A percentile compares a stretch with the other conserved stretches of the same genome.
Evolutionary conservation across 2,797 vertebrate species (phyloP).

Genomic region (Carapus acus): DNA sequence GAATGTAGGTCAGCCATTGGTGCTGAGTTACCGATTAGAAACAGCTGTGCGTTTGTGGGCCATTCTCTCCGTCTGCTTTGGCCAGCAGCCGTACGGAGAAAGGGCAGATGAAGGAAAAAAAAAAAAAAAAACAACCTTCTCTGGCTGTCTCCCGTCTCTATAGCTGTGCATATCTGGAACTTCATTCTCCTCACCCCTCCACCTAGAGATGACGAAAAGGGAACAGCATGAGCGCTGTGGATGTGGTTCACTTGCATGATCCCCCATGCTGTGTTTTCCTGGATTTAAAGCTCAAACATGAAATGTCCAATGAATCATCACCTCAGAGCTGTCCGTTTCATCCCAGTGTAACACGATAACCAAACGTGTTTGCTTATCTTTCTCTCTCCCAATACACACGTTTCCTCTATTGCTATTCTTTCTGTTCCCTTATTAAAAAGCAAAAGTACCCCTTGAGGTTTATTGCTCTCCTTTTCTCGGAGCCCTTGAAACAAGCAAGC

Average conservation of each 20-base stretch:
- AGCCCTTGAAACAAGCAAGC: conserved; percentile 25
- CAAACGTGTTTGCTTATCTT: conserved; percentile 15
- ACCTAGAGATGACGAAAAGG: conserved; percentile 37
- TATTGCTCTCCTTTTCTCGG: conserved; percentile 26
- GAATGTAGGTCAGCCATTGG: conserved; percentile 77
- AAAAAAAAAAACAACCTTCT: too few relatives aligned
- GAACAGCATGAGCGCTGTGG: conserved; percentile 16
- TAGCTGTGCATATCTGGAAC: conserved; percentile 30
- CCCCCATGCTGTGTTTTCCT: neutral
- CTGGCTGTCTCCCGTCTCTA: conserved; percentile 3
- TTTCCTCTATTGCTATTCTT: neutral
- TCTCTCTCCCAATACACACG: neutral
- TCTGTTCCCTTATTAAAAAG: conserved; percentile 16
- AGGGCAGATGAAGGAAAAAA: conserved; percentile 20
- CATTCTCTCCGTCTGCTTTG: conserved; percentile 52
- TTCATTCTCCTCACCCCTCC: conserved; percentile 26
- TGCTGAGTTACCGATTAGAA: conserved; percentile 78
- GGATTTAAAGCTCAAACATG: conserved; percentile 17
- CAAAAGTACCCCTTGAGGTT: conserved; percentile 34
- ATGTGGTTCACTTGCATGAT: conserved; percentile 23
- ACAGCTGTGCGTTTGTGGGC: conserved; percentile 73
- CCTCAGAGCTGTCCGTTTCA: conserved; percentile 1
- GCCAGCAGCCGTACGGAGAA: conserved; percentile 39
- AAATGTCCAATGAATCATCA: conserved; percentile 12
- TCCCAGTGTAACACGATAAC: conserved; percentile 7